Evolutionary conservation across 2,888 invertebrate species (phyloP).

Genomic region (Polia nebulosa): DNA sequence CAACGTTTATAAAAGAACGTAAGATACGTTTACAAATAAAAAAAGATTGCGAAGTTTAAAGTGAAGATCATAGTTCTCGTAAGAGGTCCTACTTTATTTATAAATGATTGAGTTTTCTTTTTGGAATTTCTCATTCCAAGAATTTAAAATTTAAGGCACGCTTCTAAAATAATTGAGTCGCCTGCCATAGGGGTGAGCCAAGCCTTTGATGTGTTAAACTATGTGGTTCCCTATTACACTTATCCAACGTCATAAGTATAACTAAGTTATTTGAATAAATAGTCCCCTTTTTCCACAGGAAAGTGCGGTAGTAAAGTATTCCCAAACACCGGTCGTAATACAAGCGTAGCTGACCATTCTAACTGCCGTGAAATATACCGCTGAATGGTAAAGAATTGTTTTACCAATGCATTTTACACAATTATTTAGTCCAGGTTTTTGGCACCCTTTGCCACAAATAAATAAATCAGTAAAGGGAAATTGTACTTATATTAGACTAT

Average conservation of each 20-base stretch:
- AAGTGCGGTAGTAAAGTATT: conserved; percentile 36
- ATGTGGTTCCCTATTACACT: not conserved
- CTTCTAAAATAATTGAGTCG: too few species aligned
- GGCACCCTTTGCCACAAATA: conserved; percentile 16
- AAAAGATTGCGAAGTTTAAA: too few species aligned
- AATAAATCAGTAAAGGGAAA: conserved; percentile 21
- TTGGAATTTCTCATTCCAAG: not conserved
- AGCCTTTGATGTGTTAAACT: not conserved
- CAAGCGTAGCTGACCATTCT: conserved; percentile 48
- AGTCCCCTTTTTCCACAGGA: not conserved
- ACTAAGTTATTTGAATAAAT: not conserved
- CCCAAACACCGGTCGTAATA: conserved; percentile 38
- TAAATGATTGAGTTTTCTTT: not conserved
- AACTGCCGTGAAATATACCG: conserved; percentile 5
- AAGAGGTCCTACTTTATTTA: too few species aligned
- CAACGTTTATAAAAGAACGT: not conserved
- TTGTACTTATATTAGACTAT: conserved; percentile 13
- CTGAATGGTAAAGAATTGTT: conserved; percentile 18
- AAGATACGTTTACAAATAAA: too few species aligned
- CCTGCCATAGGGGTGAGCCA: not conserved
- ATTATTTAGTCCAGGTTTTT: not conserved
- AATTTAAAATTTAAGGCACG: not conserved
- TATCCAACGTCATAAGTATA: not conserved
- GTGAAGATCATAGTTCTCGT: too few species aligned
- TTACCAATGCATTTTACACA: not conserved